A percentile compares a stretch with the other conserved stretches of the same genome.
Conservation (phyloP, 2,888 invertebrate species). For the Ennomos quercinarius region DNA sequence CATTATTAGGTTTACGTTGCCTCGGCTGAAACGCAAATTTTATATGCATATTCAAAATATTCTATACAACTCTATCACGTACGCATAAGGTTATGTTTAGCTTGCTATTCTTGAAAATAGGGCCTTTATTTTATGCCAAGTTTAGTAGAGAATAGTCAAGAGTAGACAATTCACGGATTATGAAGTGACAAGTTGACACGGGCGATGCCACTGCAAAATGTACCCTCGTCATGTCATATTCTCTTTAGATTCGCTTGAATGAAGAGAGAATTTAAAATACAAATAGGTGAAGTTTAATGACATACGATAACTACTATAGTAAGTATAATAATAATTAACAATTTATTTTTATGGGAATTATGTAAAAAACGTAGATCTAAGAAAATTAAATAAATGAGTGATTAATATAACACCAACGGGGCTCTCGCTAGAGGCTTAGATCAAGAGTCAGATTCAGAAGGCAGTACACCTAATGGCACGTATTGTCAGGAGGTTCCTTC, state of each 20-base stretch:
- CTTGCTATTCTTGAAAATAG: background rate
- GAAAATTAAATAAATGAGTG: too few species aligned
- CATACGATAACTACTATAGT: background rate
- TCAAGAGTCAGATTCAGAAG: too few species aligned
- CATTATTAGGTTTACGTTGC: slow-evolving; percentile 33
- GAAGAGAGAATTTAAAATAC: slow-evolving; percentile 15
- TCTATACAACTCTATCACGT: slow-evolving; percentile 7
- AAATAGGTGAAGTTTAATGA: slow-evolving; percentile 7
- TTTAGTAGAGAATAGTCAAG: slow-evolving; percentile 23
- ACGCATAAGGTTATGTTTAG: slow-evolving; percentile 11
- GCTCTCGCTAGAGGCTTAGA: too few species aligned
- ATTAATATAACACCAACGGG: too few species aligned
- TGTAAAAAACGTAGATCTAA: too few species aligned
- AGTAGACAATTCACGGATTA: slow-evolving; percentile 40
- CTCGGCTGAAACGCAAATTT: slow-evolving; percentile 14
- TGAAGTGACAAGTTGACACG: slow-evolving; percentile 41
- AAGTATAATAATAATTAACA: background rate
- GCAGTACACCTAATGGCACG: too few species aligned
- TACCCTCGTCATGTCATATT: slow-evolving; percentile 36
- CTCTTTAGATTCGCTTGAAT: slow-evolving; percentile 24
- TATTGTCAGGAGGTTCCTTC: too few species aligned
- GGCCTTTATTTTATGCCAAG: slow-evolving; percentile 16
- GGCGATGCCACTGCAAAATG: slow-evolving; percentile 19
- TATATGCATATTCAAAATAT: slow-evolving; percentile 4
- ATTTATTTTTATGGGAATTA: too few species aligned